Evolutionary conservation across 1,140 invertebrate species (phyloP), one percentile per base, ranked within the genome.

Genomic region (Cherax destructor): DNA sequence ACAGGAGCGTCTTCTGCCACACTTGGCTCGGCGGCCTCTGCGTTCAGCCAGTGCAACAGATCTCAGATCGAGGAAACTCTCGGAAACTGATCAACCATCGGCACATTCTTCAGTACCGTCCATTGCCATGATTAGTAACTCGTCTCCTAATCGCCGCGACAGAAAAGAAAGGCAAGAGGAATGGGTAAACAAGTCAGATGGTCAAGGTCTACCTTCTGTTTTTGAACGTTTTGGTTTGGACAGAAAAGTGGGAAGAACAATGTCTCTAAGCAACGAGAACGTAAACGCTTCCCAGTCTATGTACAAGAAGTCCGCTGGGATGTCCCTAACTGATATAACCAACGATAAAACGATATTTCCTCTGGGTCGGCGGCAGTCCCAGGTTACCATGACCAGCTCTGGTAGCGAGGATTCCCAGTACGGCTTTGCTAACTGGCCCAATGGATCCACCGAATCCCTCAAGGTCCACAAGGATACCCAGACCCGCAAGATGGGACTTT

Each of bases 391-490:
- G 16, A 6, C 80, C n/a, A 59, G 69, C 10, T 74, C 84, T 16
- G 47, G 65, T n/a, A 74, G 74, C 84, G 85, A 86, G 74, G 85
- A 86, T n/a, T 77, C 85, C 50, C 87, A 88, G 30, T 72, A 74
- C 18, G 65, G 86, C 21, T 80, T 81, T 49, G 79, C 76, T 21
- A 81, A 72, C n/a, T 88, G 87, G 87, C 61, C 79, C 5, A 41
- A 13, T 7, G 87, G 87, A 10, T 72, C 69, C 30, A 18, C 5
- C 61, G 49, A 50, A 4, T 50, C 65, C 41, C 30, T 50, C 18
- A n/a, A 61, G 59, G 65, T 24, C 69, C 13, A 11, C 81, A 86
- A 49, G 10, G 61, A 81, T 21, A 24, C 61, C 41, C 52, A 47
- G 16, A 7, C 52, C 13, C 72, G 72, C n/a, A 88, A 61, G 65